Conservation (phyloP, 1,140 invertebrate genomes). For the Leptinotarsa undecemlineata region DNA sequence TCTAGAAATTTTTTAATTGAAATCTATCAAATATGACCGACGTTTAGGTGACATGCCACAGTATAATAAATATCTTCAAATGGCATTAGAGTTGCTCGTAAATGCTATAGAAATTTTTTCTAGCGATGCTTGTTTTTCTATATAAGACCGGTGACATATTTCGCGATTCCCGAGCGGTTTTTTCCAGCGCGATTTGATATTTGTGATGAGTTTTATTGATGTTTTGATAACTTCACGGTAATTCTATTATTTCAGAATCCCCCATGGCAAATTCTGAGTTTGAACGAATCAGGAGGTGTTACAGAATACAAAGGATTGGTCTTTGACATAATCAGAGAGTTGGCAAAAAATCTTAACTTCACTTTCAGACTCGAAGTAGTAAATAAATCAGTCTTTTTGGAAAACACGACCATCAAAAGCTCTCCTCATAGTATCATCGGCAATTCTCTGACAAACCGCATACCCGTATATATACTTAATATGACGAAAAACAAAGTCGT, state of each 20-base stretch:
- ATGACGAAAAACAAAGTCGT: constrained; percentile 59
- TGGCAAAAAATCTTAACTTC: constrained; percentile 82
- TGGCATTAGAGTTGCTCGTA: too few species aligned
- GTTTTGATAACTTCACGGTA: neutral
- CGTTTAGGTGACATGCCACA: too few species aligned
- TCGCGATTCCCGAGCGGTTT: too few species aligned
- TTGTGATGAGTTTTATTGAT: neutral
- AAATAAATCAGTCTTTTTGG: constrained; percentile 7
- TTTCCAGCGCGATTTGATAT: too few species aligned
- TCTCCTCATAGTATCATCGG: neutral
- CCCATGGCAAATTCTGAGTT: constrained; percentile 77
- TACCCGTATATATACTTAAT: constrained; percentile 55
- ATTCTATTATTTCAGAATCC: constrained; percentile 67
- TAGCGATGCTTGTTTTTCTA: too few species aligned
- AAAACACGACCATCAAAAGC: constrained; percentile 13
- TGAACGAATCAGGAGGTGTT: constrained; percentile 61
- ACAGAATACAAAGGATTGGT: constrained; percentile 69
- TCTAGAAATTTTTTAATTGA: too few species aligned
- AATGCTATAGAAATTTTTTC: too few species aligned
- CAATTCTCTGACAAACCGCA: constrained; percentile 44
- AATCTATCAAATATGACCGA: too few species aligned
- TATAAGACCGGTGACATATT: too few species aligned
- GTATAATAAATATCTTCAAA: too few species aligned
- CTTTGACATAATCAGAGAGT: constrained; percentile 78
- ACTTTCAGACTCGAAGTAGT: constrained; percentile 60